Conservation (phyloP, 2,113 vertebrate species). For the Corythornis cristatus region DNA sequence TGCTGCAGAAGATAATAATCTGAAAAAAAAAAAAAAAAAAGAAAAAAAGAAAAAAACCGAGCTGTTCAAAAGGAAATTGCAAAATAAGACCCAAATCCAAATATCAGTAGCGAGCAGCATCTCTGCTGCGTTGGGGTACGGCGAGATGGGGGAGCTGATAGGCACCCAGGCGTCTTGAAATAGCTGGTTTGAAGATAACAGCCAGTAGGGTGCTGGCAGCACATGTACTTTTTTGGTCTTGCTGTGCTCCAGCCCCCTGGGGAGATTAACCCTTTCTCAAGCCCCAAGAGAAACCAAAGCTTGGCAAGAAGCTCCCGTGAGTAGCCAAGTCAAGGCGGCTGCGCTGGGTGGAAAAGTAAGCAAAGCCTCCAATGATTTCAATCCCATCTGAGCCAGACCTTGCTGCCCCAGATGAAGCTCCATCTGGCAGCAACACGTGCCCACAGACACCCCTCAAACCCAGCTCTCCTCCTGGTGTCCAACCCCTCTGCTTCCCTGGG, state of each 20-base stretch:
- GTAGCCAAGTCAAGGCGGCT: accelerated
- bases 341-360: accelerated
- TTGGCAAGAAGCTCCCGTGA: no score
- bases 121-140: neutral
- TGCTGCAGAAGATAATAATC: constrained; percentile 61
- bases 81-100: constrained; percentile 41
- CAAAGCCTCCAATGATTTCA: neutral
- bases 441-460: neutral
- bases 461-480: accelerated
- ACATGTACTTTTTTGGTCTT: neutral
- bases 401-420: neutral
- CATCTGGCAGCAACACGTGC: accelerated
- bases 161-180: accelerated
- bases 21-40: neutral
- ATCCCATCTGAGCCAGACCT: neutral
- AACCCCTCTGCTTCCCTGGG: accelerated
- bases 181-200: neutral
- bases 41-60: neutral
- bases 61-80: constrained; percentile 46
- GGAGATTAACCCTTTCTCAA: neutral
- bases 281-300: no score
- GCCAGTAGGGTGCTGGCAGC: neutral
- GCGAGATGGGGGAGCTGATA: neutral
- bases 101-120: neutral
- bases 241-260: neutral